phyloP scores from a whole-genome alignment of 2,113 vertebrate genomes.

The Sus scrofa region DNA sequence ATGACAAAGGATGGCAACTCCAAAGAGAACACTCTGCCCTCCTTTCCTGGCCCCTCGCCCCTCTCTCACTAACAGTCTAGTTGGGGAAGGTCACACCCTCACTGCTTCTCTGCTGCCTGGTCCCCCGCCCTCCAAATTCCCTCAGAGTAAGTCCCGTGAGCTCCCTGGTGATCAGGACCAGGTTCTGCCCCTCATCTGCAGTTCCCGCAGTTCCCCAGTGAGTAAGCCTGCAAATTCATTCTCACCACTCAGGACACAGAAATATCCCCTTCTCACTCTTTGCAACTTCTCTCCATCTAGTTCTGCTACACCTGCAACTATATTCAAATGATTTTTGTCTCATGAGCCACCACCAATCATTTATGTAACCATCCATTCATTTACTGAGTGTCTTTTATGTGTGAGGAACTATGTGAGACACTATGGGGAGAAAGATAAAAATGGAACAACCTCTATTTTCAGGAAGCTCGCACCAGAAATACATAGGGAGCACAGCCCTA shows the following conservation, averaged over 20 bases:
- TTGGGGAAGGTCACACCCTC: neutral
- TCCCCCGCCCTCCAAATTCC: neutral
- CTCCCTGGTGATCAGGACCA: neutral
- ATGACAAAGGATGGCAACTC: conserved; percentile 29
- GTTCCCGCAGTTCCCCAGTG: neutral
- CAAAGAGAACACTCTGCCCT: neutral
- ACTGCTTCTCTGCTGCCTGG: neutral
- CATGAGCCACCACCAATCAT: neutral
- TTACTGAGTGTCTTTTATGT: neutral
- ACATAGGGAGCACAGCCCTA: neutral
- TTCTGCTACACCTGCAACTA: neutral
- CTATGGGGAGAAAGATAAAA: neutral
- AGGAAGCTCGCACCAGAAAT: neutral
- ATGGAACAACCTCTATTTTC: neutral
- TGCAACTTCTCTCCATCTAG: neutral
- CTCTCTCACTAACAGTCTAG: neutral
- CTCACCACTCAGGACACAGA: neutral
- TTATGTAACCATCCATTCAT: neutral
- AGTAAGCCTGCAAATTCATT: neutral
- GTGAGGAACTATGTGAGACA: neutral
- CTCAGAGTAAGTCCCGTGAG: neutral
- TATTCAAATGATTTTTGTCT: neutral
- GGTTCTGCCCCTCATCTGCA: neutral
- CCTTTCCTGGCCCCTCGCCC: neutral
- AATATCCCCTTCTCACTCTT: neutral